Conservation (phyloP, 2,797 vertebrate species). For the Discoglossus pictus region DNA sequence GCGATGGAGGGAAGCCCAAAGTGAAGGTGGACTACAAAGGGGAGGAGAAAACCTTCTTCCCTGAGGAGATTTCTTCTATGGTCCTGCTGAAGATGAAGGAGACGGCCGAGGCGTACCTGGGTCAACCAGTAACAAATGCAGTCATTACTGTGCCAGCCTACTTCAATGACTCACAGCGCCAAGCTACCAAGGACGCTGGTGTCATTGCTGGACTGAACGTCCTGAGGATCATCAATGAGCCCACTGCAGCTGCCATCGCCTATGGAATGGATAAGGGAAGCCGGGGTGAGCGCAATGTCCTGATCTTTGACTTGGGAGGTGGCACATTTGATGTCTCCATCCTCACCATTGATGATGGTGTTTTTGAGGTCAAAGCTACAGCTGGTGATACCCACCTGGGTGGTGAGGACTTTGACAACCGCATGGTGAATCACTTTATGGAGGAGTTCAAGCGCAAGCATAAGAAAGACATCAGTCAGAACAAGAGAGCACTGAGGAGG, state of each 20-base stretch:
- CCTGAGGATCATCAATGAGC: slow-evolving; percentile 52
- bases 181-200: slow-evolving; percentile 53
- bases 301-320: slow-evolving; percentile 54
- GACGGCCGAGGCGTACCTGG: slow-evolving; percentile 48
- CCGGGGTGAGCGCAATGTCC: slow-evolving; percentile 27
- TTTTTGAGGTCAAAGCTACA: slow-evolving; percentile 50
- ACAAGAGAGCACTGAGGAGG: slow-evolving; percentile 87
- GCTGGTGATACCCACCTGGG: slow-evolving; percentile 55
- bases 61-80: slow-evolving; percentile 40
- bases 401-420: slow-evolving; percentile 48
- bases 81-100: slow-evolving; percentile 78
- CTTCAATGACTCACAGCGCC: slow-evolving; percentile 53
- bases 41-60: slow-evolving; percentile 34
- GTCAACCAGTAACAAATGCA: slow-evolving; percentile 43
- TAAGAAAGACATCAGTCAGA: slow-evolving; percentile 86
- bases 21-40: slow-evolving; percentile 37
- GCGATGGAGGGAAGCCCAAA: slow-evolving; percentile 30
- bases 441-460: slow-evolving; percentile 78
- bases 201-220: slow-evolving; percentile 50
- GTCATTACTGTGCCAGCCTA: slow-evolving; percentile 52
- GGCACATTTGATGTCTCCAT: slow-evolving; percentile 44
- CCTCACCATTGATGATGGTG: not conserved
- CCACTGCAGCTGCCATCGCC: slow-evolving; percentile 76
- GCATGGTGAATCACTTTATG: slow-evolving; percentile 14
- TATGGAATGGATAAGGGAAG: slow-evolving; percentile 68